Base-by-base conservation (phyloP, 2,797 vertebrate genomes). In the Psittacula derbiana region DNA sequence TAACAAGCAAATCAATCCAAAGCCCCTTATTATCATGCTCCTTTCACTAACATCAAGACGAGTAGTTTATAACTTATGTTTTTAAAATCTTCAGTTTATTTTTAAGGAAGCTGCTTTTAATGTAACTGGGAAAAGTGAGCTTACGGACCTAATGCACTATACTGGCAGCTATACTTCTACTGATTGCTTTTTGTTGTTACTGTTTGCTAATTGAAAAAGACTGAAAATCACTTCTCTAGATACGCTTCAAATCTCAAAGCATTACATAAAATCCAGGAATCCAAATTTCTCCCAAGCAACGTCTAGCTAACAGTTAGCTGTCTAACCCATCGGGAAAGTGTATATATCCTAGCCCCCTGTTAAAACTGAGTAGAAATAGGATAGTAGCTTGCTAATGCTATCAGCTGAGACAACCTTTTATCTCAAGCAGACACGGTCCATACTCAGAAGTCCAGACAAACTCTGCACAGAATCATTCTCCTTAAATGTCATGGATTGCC, bases 131-230 rank as follows among this genome's bases (percentile, higher is more conserved):
- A n/a, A 67, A 71, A 75, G 49, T 18, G 20, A 88, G 38, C 19
- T 88, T 75, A 71, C n/a, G 43, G 66, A 65, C 17, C 31, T 40
- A 69, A 83, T 40, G 43, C 14, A 25, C 70, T 69, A 27, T 8
- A 67, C 5, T 17, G 21, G 41, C 52, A 92, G 69, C 25, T 81
- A 50, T 46, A 75, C 67, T 73, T 89, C 49, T 69, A 30, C 58
- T 44, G 25, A 55, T 47, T 58, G 27, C 3, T 53, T 93, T 93
- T 72, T 58, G 36, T 28, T 92, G 70, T 90, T 78, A 75, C 46
- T 75, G 17, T 83, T 88, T 65, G 58, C 41, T 90, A 93, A 81
- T 47, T 88, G 70, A 91, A 84, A 79, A 92, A 81, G 17, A 95
- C 6, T 65, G 73, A 81, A 92, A 86, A 78, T 66, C 9, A 50